These are phyloP conservation scores for Nemotelus nigrinus DNA, from an alignment of 2,888 invertebrate species.

Conservation along the genomic window DNA sequence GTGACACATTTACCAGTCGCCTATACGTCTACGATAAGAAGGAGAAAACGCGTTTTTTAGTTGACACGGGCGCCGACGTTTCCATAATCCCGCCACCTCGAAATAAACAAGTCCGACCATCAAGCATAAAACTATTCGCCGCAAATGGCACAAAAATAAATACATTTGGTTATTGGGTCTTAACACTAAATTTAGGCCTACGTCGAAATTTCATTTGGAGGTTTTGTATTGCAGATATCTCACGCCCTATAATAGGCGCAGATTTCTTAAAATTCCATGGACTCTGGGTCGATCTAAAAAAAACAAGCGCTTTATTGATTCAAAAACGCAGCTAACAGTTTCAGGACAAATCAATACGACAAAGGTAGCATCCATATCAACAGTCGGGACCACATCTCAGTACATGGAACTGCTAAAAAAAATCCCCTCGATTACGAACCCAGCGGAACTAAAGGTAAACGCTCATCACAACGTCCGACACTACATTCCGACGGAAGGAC, in stretches of 20 bases:
- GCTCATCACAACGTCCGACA: neutral
- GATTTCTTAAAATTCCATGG: neutral
- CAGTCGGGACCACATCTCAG: too few relatives aligned
- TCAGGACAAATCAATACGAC: neutral
- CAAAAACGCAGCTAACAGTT: neutral
- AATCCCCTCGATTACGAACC: neutral
- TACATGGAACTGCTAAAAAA: too few relatives aligned
- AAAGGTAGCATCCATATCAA: too few relatives aligned
- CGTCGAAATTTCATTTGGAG: neutral
- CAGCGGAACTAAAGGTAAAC: neutral
- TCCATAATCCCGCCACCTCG: too few relatives aligned
- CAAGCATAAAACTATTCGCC: neutral
- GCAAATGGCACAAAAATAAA: constrained; percentile 22
- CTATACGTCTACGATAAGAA: too few relatives aligned
- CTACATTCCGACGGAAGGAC: constrained; percentile 13
- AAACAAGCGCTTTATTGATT: neutral
- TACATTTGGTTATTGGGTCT: neutral
- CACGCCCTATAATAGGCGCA: constrained; percentile 5
- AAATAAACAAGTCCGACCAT: too few relatives aligned
- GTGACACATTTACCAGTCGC: too few relatives aligned
- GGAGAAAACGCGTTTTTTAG: too few relatives aligned
- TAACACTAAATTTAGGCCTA: neutral
- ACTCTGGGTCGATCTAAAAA: constrained; percentile 7
- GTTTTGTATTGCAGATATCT: neutral
- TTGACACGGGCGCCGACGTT: too few relatives aligned